Evolutionary conservation across 2,797 vertebrate genomes (phyloP), one percentile per base, ranked within the genome.

Genomic region (Lates japonicus): DNA sequence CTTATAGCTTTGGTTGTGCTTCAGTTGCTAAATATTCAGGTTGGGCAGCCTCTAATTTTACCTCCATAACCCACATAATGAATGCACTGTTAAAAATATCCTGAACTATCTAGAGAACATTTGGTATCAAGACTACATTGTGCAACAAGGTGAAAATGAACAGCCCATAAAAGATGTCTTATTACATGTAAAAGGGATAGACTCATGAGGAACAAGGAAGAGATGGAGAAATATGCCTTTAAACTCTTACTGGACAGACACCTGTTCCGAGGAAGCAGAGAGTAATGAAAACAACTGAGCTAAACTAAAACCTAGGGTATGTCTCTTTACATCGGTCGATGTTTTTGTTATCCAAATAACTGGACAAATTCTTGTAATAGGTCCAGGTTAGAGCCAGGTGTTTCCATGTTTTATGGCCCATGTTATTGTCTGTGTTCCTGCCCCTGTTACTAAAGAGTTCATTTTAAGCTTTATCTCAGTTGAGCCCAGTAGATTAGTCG

Each of bases 381-480:
- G 10, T 76, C 70, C 33, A 72, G 77, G 16, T 64, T 61, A 10
- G 48, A 59, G 17, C 62, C 70, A 39, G 19, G 64, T 77, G 71
- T 67, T 46, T 42, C 59, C 29, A n/a, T 19, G 16, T 25, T 52
- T 57, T 55, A 13, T 14, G 49, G 13, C 20, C 49, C 12, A 41
- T 58, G 35, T 77, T 78, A 78, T 87, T 90, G 85, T 93, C 80
- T 66, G 48, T 25, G 70, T 55, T 87, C 55, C 19, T 61, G 11
- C 70, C 72, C 61, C 58, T 89, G 87, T 92, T 89, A 76, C 91
- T 85, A 69, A 64, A 85, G 64, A 88, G 57, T 57, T 80, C 73
- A 76, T 77, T 85, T 80, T 52, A 72, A 74, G 65, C 51, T 52
- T 74, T 68, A 90, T 78, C 78, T 83, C 84, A 20, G 51, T 25